Evolutionary conservation across 37 sponge, comb jelly and placozoan species (phyloP).

Genomic region (Halichondria panicea): DNA sequence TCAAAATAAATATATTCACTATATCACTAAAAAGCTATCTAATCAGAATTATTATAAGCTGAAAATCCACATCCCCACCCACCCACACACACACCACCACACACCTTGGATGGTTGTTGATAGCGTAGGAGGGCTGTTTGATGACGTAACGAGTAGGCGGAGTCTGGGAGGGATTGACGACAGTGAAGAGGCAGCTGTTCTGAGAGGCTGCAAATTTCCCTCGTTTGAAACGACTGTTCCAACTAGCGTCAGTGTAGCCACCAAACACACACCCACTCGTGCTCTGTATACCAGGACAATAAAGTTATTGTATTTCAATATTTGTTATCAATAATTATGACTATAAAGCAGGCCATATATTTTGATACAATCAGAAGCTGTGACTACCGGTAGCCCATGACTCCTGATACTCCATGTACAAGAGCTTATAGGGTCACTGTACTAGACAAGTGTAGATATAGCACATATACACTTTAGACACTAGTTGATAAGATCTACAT

Average conservation of each 20-base stretch:
- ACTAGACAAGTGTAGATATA: too few species aligned
- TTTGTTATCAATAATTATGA: conserved; percentile 10
- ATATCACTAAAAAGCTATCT: too few species aligned
- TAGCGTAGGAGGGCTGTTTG: conserved; percentile 69
- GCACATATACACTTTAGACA: too few species aligned
- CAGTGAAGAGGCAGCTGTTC: conserved; percentile 72
- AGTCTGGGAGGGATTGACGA: conserved; percentile 34
- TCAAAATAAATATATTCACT: too few species aligned
- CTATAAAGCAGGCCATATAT: neutral
- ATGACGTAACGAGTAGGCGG: conserved; percentile 54
- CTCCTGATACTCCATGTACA: too few species aligned
- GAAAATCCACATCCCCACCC: neutral
- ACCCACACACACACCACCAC: too few species aligned
- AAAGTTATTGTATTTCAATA: neutral
- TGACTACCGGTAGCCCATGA: too few species aligned
- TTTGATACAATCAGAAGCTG: too few species aligned
- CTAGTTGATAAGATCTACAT: too few species aligned
- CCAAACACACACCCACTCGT: conserved; percentile 75
- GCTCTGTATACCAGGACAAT: conserved; percentile 7
- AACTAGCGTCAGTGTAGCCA: conserved; percentile 74
- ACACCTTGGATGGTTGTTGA: conserved; percentile 80
- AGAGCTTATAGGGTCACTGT: too few species aligned
- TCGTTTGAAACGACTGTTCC: conserved; percentile 68
- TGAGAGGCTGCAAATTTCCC: conserved; percentile 72
- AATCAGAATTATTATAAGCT: neutral